Conservation (phyloP, 1,140 invertebrate species). For the Agrypnia vestita region DNA sequence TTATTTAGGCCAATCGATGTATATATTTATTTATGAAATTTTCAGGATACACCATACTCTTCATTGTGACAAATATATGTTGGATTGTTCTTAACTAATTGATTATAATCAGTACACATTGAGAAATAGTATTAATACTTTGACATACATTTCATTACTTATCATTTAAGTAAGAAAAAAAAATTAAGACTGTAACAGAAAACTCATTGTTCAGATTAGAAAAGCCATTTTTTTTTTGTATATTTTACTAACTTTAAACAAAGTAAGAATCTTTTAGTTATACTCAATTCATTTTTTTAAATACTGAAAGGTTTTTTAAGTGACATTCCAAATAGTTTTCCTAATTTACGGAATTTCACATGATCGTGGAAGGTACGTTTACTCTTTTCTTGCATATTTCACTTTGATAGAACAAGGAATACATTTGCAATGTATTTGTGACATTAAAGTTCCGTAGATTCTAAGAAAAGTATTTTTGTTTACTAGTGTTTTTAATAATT, state of each 20-base stretch:
- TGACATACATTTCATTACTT: background rate
- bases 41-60: conserved; percentile 54
- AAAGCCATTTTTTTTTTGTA: conserved; percentile 6
- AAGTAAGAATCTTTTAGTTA: background rate
- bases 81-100: conserved; percentile 21
- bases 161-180: background rate
- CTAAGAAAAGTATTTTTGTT: too few relatives aligned
- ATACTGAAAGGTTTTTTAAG: background rate
- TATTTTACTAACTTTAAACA: conserved; percentile 13
- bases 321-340: background rate
- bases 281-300: background rate
- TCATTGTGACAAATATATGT: conserved; percentile 23
- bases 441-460: too few relatives aligned
- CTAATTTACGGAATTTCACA: background rate
- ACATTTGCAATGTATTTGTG: too few relatives aligned
- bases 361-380: background rate
- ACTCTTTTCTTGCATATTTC: background rate
- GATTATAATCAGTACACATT: conserved; percentile 26
- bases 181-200: background rate
- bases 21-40: conserved; percentile 58
- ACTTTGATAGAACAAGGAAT: too few relatives aligned
- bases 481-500: too few relatives aligned
- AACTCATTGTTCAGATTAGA: background rate
- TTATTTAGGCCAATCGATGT: conserved; percentile 60
- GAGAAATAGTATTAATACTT: conserved; percentile 6